Conservation (phyloP, 2,888 invertebrate species). For the Syrista parreyssii region DNA sequence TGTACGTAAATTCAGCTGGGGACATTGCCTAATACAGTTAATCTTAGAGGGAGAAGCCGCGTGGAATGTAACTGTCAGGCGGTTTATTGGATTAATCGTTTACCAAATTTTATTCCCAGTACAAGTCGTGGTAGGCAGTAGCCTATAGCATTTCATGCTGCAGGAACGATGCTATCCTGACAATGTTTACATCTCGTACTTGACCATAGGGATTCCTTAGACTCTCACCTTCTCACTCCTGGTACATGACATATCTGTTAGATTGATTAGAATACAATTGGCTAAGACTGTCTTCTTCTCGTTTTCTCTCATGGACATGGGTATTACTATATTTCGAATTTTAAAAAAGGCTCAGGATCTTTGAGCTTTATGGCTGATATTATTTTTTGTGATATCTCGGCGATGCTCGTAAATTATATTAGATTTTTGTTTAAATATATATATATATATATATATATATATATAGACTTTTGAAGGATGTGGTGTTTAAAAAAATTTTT, state of each 20-base stretch:
- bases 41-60: neutral
- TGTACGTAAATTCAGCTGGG: neutral
- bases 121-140: neutral
- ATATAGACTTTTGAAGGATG: too few species aligned
- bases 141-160: neutral
- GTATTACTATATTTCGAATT: too few species aligned
- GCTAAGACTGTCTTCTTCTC: neutral
- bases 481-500: too few species aligned
- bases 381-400: too few species aligned
- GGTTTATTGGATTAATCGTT: neutral
- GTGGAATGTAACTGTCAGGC: neutral
- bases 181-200: too few species aligned
- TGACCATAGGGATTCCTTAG: too few species aligned
- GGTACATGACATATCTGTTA: neutral
- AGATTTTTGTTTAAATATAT: too few species aligned
- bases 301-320: rapidly evolving
- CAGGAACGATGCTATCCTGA: too few species aligned
- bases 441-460: too few species aligned
- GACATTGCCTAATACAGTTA: neutral
- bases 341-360: too few species aligned
- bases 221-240: neutral
- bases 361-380: too few species aligned
- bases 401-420: too few species aligned
- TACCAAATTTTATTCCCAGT: neutral
- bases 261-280: neutral